A percentile compares a stretch with the other conserved stretches of the same genome.
These are phyloP conservation scores for Leucophenga montana DNA, from an alignment of 2,888 invertebrate genomes.

Conservation along the genomic window DNA sequence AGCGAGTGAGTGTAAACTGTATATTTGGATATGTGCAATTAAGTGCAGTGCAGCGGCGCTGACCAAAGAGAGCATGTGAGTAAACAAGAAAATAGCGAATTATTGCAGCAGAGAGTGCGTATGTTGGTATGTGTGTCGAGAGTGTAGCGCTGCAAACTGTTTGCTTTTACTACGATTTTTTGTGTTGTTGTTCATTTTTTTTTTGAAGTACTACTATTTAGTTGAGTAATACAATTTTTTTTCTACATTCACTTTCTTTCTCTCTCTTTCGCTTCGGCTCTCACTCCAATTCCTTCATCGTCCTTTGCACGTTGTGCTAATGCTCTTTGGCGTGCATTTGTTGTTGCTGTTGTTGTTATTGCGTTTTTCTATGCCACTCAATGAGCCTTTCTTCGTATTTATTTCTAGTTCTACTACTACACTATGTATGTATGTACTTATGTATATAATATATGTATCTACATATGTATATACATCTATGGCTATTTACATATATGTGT, in stretches of 20 bases:
- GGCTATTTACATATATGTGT: too few species aligned
- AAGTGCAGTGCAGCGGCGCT: neutral
- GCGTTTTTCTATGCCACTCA: too few species aligned
- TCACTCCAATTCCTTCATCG: too few species aligned
- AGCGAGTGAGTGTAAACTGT: slow-evolving; percentile 4
- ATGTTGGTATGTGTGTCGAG: slow-evolving; percentile 14
- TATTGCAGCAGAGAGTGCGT: slow-evolving; percentile 39
- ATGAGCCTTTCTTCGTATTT: neutral
- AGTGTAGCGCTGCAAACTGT: slow-evolving; percentile 31
- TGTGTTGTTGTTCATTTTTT: too few species aligned
- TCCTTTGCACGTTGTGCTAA: too few species aligned
- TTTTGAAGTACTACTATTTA: slow-evolving; percentile 35
- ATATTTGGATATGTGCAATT: slow-evolving; percentile 15
- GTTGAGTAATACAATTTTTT: too few species aligned
- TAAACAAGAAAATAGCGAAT: neutral
- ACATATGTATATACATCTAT: too few species aligned
- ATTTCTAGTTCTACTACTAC: slow-evolving; percentile 5
- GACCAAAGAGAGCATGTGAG: neutral
- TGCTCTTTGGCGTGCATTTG: too few species aligned
- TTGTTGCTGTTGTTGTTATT: too few species aligned
- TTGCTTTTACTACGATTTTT: slow-evolving; percentile 53
- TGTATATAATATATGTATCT: too few species aligned
- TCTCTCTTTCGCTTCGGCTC: too few species aligned
- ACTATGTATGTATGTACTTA: neutral
- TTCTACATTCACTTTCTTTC: too few species aligned